Evolutionary conservation across 2,888 invertebrate species (phyloP), one percentile per base, ranked within the genome.

Genomic region (Stenichneumon culpator): DNA sequence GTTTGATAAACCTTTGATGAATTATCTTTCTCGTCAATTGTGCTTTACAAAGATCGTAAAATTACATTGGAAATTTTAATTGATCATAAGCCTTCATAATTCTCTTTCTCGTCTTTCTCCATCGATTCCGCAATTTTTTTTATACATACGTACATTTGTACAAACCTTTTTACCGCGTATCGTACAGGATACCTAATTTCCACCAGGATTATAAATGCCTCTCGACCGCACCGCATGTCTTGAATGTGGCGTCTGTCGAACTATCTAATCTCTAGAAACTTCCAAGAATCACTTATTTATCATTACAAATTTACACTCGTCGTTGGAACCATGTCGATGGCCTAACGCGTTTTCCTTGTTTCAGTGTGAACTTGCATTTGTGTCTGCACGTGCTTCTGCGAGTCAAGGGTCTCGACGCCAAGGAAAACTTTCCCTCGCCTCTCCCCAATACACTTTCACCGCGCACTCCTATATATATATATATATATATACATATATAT

Each of bases 401-500:
- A 60, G 60, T 16, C 60, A 16, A 72, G 57, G 39, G 44, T 73
- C 73, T 25, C 39, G 36, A 63, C 60, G 57, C 47, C 74, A 63
- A 74, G 74, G 16, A 65, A 65, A 65, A 75, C 75, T 75, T 75
- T 75, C 75, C 47, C 75, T 50, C 65, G 65, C 36, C 65, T 65
- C 65, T 25, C 22, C 52, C 75, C 16, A 75, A 65, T 36, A 52
- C 22, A 65, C 75, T 75, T 75, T 65, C 65, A 75, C 65, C 44
- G 36, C 22, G n/a, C 36, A 14, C 19, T 65, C 74, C 74, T 50
- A 44, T 25, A 47, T 25, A 47, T 52, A 39, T 22, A 19, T 25
- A 36, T 32, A 36, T n/a, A 50, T 50, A 50, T 52, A 52, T 2
- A 54, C 19, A 52, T 19, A 52, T 52, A 19, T 5, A 54, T 11